Evolutionary conservation across 2,113 vertebrate species (phyloP).

Genomic region (Callochromis pleurospilus): DNA sequence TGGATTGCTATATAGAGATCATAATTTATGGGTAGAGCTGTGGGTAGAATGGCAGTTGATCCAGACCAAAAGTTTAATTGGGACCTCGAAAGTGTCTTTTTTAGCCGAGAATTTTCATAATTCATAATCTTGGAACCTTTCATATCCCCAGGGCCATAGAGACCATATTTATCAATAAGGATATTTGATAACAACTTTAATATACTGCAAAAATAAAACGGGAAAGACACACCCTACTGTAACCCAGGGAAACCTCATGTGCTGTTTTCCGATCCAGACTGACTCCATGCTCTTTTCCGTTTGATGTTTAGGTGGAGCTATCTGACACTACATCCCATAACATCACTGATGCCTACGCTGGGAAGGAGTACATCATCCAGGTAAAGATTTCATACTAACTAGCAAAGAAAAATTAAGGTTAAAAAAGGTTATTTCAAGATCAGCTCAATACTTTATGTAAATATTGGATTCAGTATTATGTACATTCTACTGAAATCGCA

Average conservation of each 20-base stretch:
- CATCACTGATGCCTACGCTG: slow-evolving; percentile 90
- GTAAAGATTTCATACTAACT: slow-evolving; percentile 6
- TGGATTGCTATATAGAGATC: neutral
- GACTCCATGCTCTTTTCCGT: neutral
- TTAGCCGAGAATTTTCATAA: neutral
- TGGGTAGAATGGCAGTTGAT: neutral
- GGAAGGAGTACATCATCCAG: slow-evolving; percentile 98
- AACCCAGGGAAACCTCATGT: neutral
- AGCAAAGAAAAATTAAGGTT: neutral
- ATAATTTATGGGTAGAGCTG: slow-evolving; percentile 21
- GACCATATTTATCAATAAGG: neutral
- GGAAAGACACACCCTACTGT: neutral
- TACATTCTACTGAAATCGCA: neutral
- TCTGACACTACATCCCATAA: slow-evolving; percentile 88
- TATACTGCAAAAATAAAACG: neutral
- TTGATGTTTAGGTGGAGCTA: slow-evolving; percentile 82
- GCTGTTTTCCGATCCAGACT: neutral
- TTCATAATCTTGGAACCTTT: neutral
- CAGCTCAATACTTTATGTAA: neutral
- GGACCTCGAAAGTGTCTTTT: neutral
- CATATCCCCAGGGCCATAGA: neutral
- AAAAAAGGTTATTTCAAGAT: neutral
- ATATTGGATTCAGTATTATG: neutral
- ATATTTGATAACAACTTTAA: neutral
- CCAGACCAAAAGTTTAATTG: neutral